Percentiles rank a stretch among this genome's conserved stretches.
phyloP scores from a whole-genome alignment of 1,140 invertebrate species.

The Notospermus geniculatus region DNA sequence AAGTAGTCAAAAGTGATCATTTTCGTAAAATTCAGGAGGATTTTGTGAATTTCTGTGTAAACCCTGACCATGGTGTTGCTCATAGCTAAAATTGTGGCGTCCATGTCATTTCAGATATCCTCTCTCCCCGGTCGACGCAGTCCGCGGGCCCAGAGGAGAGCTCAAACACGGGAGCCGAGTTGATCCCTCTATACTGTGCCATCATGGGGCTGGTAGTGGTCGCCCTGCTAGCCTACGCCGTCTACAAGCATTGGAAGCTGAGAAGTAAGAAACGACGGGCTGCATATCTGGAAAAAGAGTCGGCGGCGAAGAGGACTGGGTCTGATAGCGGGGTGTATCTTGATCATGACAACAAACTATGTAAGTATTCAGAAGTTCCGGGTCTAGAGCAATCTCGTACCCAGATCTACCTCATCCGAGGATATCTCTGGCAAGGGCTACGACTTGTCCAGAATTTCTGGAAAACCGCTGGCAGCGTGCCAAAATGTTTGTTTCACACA shows the following conservation, averaged over 20 bases:
- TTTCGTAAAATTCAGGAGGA: too few species aligned
- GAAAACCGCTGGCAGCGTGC: neutral
- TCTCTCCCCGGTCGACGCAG: neutral
- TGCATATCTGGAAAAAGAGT: constrained; percentile 40
- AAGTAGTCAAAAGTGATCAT: too few species aligned
- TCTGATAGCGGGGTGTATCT: constrained; percentile 42
- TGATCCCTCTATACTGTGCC: constrained; percentile 50
- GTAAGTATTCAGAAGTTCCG: constrained; percentile 2
- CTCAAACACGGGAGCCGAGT: constrained; percentile 25
- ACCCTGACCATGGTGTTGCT: too few species aligned
- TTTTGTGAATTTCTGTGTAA: too few species aligned
- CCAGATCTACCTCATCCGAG: too few species aligned
- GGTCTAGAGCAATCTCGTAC: too few species aligned
- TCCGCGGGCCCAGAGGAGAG: neutral
- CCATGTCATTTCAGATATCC: constrained; percentile 2
- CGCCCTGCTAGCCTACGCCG: constrained; percentile 45
- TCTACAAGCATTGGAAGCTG: constrained; percentile 42
- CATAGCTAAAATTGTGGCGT: neutral
- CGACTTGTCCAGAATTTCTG: too few species aligned
- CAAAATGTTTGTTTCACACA: too few species aligned
- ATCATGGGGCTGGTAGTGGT: constrained; percentile 45
- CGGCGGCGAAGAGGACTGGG: constrained; percentile 36
- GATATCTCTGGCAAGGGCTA: too few species aligned
- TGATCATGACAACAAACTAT: constrained; percentile 27
- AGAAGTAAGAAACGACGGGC: constrained; percentile 35